phyloP scores from a whole-genome alignment of 2,888 invertebrate genomes.

The Blastobasis lacticolella region DNA sequence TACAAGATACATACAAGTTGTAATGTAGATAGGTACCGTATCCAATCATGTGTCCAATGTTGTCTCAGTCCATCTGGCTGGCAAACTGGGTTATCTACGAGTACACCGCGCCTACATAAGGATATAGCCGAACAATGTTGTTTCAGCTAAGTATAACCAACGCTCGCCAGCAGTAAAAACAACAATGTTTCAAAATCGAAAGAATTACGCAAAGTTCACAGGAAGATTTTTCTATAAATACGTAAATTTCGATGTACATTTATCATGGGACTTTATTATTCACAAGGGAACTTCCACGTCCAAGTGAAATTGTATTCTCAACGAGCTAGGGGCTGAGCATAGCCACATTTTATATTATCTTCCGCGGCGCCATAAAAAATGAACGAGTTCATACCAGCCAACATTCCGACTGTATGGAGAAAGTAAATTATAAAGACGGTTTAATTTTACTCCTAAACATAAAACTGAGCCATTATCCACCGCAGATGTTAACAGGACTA shows the following conservation, averaged over 20 bases:
- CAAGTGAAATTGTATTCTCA: slow-evolving; percentile 24
- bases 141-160: no score
- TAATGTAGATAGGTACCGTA: no score
- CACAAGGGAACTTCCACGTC: slow-evolving; percentile 22
- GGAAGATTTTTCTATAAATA: not conserved
- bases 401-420: not conserved
- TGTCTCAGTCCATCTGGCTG: no score
- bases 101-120: no score
- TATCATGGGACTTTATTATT: slow-evolving; percentile 21
- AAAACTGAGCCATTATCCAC: not conserved
- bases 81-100: no score
- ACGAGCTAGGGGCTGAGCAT: slow-evolving; percentile 5
- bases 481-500: no score
- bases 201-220: not conserved
- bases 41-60: no score
- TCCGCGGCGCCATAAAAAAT: not conserved
- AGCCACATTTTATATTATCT: slow-evolving; percentile 4
- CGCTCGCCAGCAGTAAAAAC: no score
- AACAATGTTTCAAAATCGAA: no score
- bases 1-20: no score
- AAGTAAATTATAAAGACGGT: slow-evolving; percentile 1
- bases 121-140: no score
- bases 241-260: slow-evolving; percentile 17
- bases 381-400: not conserved
- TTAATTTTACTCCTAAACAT: not conserved